Evolutionary conservation across 1,140 invertebrate species (phyloP).

Genomic region (Hyles vespertilio): DNA sequence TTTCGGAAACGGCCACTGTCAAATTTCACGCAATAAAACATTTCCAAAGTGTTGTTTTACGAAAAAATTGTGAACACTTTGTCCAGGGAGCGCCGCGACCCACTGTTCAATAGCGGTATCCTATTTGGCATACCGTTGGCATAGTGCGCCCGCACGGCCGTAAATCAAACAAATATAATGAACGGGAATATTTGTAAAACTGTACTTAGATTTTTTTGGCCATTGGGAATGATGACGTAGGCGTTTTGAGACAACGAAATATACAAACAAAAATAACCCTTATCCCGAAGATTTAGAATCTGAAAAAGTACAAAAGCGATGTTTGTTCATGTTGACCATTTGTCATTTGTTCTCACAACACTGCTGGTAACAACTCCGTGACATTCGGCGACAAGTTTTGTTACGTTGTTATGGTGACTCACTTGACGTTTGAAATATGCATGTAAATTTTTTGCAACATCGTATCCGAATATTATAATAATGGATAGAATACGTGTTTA

Average conservation of each 20-base stretch:
- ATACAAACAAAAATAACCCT: too few relatives aligned
- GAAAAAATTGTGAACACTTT: conserved; percentile 49
- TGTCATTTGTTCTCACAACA: too few relatives aligned
- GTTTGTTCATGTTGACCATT: too few relatives aligned
- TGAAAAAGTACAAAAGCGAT: too few relatives aligned
- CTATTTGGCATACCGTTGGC: conserved; percentile 36
- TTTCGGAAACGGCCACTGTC: conserved; percentile 56
- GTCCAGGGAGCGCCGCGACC: conserved; percentile 13
- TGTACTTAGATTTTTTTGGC: conserved; percentile 45
- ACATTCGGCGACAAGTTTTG: too few relatives aligned
- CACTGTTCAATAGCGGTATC: conserved; percentile 36
- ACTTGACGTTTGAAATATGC: too few relatives aligned
- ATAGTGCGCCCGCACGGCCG: conserved; percentile 49
- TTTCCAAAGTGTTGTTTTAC: conserved; percentile 48
- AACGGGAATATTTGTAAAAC: conserved; percentile 66
- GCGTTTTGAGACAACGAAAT: conserved; percentile 1
- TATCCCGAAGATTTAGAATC: too few relatives aligned
- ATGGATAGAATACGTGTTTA: too few relatives aligned
- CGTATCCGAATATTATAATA: too few relatives aligned
- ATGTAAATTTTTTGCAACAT: too few relatives aligned
- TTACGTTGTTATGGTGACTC: too few relatives aligned
- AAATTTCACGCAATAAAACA: conserved; percentile 57
- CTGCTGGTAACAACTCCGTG: too few relatives aligned
- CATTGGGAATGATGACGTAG: conserved; percentile 26
- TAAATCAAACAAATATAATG: conserved; percentile 55